Evolutionary conservation across 2,797 vertebrate genomes (phyloP), one percentile per base, ranked within the genome.

Genomic region (Halcyon leucocephala): DNA sequence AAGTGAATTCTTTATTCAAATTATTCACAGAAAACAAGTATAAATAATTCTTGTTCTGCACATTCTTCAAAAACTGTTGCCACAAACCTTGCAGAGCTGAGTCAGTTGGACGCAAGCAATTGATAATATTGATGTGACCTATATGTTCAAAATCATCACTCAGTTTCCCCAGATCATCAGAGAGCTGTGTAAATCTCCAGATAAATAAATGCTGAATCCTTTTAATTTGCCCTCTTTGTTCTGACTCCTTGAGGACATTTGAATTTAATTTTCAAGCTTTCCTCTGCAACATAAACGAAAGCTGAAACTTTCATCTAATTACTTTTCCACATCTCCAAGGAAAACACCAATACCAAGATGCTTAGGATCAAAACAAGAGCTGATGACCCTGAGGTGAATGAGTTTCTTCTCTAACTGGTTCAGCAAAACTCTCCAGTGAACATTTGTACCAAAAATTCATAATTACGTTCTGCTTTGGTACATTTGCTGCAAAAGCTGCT

Each of bases 141-240:
- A 66, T 4, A 81, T 60, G 52, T 61, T 86, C 60, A 85, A 61
- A 85, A 25, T 64, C 81, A 51, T 48, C 67, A 71, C 22, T 86
- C 81, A 82, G 55, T 71, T 89, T 90, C 52, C 74, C 74, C 57
- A 48, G 49, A 61, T 62, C 46, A 79, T 69, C 77, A 71, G 64
- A 94, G 83, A 90, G 71, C 86, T 29, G 58, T 72, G 65, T 74
- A 83, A 92, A 86, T 92, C 93, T 91, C 94, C 71, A 82, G 88
- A 95, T 90, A 95, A 94, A 95, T 82, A 86, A 69, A 79, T 49
- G 70, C 67, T 94, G 85, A 57, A 81, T 94, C 85, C 51, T 95
- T 97, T 97, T 84, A 95, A 97, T 97, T 95, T 93, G 74, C 71
- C 77, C 88, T 95, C 95, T 94, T 95, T 96, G 81, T 94, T 95